Evolutionary conservation across 2,888 invertebrate genomes (phyloP), one percentile per base, ranked within the genome.

Genomic region (Xanthostigma xanthostigma): DNA sequence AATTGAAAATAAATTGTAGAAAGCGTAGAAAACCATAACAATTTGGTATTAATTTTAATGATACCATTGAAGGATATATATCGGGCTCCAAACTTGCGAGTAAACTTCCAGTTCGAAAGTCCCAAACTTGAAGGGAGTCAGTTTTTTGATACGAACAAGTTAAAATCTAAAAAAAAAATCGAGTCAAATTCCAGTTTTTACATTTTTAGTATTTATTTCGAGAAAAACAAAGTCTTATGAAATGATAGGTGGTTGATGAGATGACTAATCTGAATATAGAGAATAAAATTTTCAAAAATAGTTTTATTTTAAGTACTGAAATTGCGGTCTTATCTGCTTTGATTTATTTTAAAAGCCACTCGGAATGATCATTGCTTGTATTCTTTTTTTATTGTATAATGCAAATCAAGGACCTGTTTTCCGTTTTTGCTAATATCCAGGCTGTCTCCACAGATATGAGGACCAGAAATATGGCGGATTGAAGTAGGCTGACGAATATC

Each of bases 361-460:
- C 27, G 27, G 6, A 27, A 27, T 6, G 6, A 27, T 27, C 6
- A 27, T 6, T 27, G 6, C 3, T 27, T 27, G 5, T 27, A n/a
- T n/a, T 1, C 3, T 27, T 27, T 3, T 27, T 27, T 40, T 42
- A 3, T 43, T 11, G 8, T 41, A 43, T 13, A 42, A n/a, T 12
- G 9, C 1, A 12, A 34, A 11, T 41, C 8, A 41, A 44, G 51
- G 58, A 80, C 80, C 70, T 77, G 74, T 57, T 71, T 76, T 50
- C 81, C 81, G 44, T 71, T 70, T 50, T 69, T 69, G 59, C 75
- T 76, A 49, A 83, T 78, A 57, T 79, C 78, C 35, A 83, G 58
- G 1, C 79, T 79, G 60, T 82, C 79, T 0, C 81, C 82, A 56
- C 78, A 78, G 49, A 82, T 73, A 54, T 78, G 78, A 17, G 78